Conservation (phyloP, 2,113 vertebrate species). For the Otis tarda region DNA sequence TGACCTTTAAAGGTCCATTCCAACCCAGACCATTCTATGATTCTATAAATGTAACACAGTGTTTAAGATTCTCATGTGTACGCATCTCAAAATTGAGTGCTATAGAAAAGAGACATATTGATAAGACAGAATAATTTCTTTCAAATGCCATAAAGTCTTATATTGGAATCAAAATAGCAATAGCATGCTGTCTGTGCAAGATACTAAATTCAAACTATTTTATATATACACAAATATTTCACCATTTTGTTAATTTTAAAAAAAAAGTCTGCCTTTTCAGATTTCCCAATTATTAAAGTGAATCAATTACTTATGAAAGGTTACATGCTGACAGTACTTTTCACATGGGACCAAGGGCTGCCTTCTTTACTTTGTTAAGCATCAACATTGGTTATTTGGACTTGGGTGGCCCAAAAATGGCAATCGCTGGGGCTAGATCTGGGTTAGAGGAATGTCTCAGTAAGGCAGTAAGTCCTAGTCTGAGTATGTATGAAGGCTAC, state of each 20-base stretch:
- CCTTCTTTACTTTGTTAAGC: neutral
- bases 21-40: no score
- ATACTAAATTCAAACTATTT: neutral
- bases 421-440: neutral
- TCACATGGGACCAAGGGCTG: neutral
- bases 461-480: neutral
- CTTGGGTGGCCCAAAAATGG: neutral
- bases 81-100: neutral
- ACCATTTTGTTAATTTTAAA: neutral
- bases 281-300: constrained; percentile 21
- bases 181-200: neutral
- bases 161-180: constrained; percentile 12
- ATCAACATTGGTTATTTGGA: neutral
- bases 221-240: neutral
- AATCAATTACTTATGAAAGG: neutral
- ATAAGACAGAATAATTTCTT: neutral
- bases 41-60: neutral
- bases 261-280: neutral
- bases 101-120: neutral
- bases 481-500: neutral
- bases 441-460: neutral
- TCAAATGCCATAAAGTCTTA: neutral
- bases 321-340: neutral
- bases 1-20: no score
- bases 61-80: neutral